Evolutionary conservation across 2,888 invertebrate genomes (phyloP).

Genomic region (Stegana nigrithorax): DNA sequence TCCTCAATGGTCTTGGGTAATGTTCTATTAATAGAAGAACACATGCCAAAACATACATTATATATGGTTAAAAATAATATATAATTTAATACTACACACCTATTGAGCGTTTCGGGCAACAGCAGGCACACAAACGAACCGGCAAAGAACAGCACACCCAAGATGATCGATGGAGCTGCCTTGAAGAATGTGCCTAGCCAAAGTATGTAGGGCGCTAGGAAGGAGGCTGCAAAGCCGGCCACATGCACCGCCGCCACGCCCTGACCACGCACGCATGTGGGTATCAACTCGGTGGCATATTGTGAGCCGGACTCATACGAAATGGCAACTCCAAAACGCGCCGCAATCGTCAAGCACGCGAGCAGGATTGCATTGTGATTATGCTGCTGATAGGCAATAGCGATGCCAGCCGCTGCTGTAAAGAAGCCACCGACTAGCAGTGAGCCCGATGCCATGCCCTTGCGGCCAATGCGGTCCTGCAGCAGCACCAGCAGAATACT

Average conservation of each 20-base stretch:
- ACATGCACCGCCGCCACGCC: constrained; percentile 75
- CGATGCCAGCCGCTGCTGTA: constrained; percentile 70
- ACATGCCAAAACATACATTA: no score
- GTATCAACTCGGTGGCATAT: constrained; percentile 75
- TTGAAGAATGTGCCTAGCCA: constrained; percentile 69
- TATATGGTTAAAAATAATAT: no score
- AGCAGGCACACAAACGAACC: constrained; percentile 71
- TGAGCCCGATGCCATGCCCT: constrained; percentile 72
- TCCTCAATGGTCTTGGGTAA: constrained; percentile 66
- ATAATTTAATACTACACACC: constrained; percentile 40
- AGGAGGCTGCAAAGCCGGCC: constrained; percentile 73
- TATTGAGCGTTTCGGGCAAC: constrained; percentile 72
- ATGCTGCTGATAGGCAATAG: constrained; percentile 68
- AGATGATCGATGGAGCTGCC: constrained; percentile 68
- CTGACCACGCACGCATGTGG: constrained; percentile 75
- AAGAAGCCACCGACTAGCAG: constrained; percentile 71
- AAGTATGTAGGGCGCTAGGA: constrained; percentile 72
- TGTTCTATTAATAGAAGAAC: no score
- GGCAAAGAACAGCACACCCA: constrained; percentile 68
- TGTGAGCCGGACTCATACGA: constrained; percentile 76
- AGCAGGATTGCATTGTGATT: constrained; percentile 68
- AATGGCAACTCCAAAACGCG: constrained; percentile 73
- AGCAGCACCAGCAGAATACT: constrained; percentile 65
- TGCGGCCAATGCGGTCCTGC: constrained; percentile 69
- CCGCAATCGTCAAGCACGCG: constrained; percentile 70